Evolutionary conservation across 92 coral and sea anemone genomes (phyloP).

Genomic region (Zoanthus solanderi): DNA sequence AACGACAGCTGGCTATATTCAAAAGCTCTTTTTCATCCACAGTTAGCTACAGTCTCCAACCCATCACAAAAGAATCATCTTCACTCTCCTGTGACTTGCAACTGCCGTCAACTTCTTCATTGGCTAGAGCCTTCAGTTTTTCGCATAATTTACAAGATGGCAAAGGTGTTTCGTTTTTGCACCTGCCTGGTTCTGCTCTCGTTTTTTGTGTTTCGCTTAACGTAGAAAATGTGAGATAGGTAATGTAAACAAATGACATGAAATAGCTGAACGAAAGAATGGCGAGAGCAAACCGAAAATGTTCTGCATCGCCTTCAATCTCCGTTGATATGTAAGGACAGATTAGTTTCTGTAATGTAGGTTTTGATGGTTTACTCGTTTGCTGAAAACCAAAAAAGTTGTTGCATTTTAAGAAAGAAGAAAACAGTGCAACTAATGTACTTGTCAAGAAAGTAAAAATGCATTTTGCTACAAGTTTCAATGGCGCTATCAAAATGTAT

Average conservation of each 20-base stretch:
- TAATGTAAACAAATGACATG: conserved; percentile 22
- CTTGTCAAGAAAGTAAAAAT: conserved; percentile 8
- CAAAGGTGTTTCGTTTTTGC: background rate
- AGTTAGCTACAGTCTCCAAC: conserved; percentile 2
- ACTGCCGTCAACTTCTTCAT: conserved; percentile 2
- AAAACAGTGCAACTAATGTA: background rate
- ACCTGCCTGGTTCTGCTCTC: background rate
- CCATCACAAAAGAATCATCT: conserved; percentile 43
- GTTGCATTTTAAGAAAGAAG: background rate
- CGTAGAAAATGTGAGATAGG: conserved; percentile 10
- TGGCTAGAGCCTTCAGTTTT: background rate
- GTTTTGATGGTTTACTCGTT: background rate
- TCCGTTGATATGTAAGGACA: conserved; percentile 1
- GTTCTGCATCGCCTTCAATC: background rate
- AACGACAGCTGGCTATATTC: too few species aligned
- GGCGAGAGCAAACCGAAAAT: background rate
- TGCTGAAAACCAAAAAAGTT: background rate
- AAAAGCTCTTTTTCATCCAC: too few species aligned
- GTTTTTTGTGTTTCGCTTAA: background rate
- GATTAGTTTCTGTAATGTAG: conserved; percentile 6
- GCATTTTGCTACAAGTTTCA: background rate
- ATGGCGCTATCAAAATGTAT: background rate
- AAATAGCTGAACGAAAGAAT: conserved; percentile 31
- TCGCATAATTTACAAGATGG: conserved; percentile 17
- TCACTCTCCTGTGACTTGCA: conserved; percentile 23